Conservation (phyloP, 2,888 invertebrate species). For the Acronicta psi region DNA sequence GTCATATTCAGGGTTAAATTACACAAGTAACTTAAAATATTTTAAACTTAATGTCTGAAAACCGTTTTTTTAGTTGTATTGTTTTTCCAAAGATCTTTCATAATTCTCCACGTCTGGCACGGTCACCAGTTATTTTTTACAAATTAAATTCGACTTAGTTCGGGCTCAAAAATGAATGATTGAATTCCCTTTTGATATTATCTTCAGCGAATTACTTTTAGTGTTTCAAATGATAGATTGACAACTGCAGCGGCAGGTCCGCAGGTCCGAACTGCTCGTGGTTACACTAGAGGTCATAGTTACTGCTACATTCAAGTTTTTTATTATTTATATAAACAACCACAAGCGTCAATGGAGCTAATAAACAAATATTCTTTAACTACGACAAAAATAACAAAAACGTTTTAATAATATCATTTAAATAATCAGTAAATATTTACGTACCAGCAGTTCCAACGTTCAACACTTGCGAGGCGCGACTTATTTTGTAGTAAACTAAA, state of each 20-base stretch:
- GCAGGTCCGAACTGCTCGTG: slow-evolving; percentile 23
- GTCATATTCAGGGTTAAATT: slow-evolving; percentile 15
- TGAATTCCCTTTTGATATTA: background rate
- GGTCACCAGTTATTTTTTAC: slow-evolving; percentile 11
- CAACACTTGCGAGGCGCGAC: too few species aligned
- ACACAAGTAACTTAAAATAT: slow-evolving; percentile 8
- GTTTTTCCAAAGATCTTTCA: slow-evolving; percentile 38
- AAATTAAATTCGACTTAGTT: background rate
- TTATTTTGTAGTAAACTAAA: too few species aligned
- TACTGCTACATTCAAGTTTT: slow-evolving; percentile 36
- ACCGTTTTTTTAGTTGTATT: slow-evolving; percentile 2
- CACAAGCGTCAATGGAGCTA: too few species aligned
- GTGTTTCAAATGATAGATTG: too few species aligned
- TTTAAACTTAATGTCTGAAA: too few species aligned
- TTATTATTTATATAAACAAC: too few species aligned
- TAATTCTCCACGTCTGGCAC: slow-evolving; percentile 25
- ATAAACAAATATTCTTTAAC: background rate
- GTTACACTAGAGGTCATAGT: slow-evolving; percentile 46
- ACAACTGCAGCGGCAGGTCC: slow-evolving; percentile 9
- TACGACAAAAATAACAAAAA: too few species aligned
- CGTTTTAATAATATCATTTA: too few species aligned
- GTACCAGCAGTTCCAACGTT: too few species aligned
- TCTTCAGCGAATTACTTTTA: background rate
- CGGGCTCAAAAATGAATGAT: background rate
- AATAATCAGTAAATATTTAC: too few species aligned